Percentiles rank a stretch among this genome's conserved stretches.
Evolutionary conservation across 2,888 invertebrate genomes (phyloP).

Genomic region (Orchesella flavescens): DNA sequence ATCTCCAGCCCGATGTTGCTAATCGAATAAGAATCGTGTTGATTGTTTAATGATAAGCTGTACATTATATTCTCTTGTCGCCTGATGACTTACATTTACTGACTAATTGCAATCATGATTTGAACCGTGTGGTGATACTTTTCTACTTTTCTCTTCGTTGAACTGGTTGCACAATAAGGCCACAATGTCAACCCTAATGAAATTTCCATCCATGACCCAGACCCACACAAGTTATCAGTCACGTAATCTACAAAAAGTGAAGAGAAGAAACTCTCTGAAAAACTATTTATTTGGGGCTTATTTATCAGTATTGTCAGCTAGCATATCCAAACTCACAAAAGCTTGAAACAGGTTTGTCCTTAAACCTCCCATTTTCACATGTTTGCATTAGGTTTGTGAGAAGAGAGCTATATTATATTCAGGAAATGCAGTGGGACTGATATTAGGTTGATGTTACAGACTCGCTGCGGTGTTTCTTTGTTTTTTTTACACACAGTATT

Average conservation of each 20-base stretch:
- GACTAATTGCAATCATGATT: slow-evolving; percentile 19
- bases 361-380: slow-evolving; percentile 5
- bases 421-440: slow-evolving; percentile 18
- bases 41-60: background rate
- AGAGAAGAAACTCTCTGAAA: background rate
- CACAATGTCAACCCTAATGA: slow-evolving; percentile 21
- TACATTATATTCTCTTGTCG: too few species aligned
- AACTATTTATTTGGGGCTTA: slow-evolving; percentile 6
- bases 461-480: background rate
- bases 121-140: background rate
- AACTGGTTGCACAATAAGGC: slow-evolving; percentile 47
- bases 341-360: slow-evolving; percentile 46
- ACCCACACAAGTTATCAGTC: slow-evolving; percentile 34
- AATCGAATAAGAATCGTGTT: background rate
- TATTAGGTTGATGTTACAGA: slow-evolving; percentile 20
- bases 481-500: background rate
- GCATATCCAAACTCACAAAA: background rate
- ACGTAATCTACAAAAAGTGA: slow-evolving; percentile 33
- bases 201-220: slow-evolving; percentile 37
- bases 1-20: background rate
- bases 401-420: background rate
- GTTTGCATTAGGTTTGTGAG: background rate
- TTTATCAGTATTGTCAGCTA: background rate
- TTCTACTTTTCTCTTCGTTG: slow-evolving; percentile 33
- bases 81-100: background rate